Evolutionary conservation across 1,140 invertebrate genomes (phyloP), one percentile per base, ranked within the genome.

Genomic region (Calliphora vicina): DNA sequence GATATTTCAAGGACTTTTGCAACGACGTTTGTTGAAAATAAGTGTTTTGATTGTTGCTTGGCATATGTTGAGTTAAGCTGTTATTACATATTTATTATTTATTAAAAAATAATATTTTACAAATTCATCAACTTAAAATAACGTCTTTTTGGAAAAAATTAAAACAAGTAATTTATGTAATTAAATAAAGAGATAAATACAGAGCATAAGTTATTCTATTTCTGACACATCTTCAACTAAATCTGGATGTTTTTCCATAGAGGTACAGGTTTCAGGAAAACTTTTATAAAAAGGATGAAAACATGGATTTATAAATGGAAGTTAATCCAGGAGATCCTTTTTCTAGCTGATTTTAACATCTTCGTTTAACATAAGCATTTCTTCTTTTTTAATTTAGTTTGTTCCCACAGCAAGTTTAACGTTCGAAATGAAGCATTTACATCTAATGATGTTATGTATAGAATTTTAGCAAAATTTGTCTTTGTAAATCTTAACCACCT

Each of bases 221-320:
- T 71, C 67, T 71, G 10, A 23, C 23, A 23, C 10, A 23, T 71
- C 17, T 71, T 71, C 67, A 20, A 71, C 67, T 71, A 71, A 71
- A 20, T 20, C 67, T 15, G 67, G 67, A 71, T 71, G 67, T 71
- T 23, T 23, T 23, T 71, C 15, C 2, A 71, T 23, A 71, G 15
- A 71, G 17, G 20, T 10, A 17, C 25, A 4, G 4, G 26, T 17
- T 45, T 29, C 12, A 8, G 42, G 13, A 20, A 42, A 57, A 57
- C 78, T 45, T 80, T 80, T 26, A 80, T 50, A 13, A 80, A 57
- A 50, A 45, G 67, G 67, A 71, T 71, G 67, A 71, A 71, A 71
- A 23, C 17, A 71, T 71, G 67, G 1, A 23, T 25, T 23, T 20
- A 71, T 71, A 71, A 23, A 80, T 80, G 27, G 76, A 43, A 80